These are phyloP conservation scores for Lycopodina hypogea DNA, from an alignment of 37 sponge, comb jelly and placozoan species.

Conservation along the genomic window DNA sequence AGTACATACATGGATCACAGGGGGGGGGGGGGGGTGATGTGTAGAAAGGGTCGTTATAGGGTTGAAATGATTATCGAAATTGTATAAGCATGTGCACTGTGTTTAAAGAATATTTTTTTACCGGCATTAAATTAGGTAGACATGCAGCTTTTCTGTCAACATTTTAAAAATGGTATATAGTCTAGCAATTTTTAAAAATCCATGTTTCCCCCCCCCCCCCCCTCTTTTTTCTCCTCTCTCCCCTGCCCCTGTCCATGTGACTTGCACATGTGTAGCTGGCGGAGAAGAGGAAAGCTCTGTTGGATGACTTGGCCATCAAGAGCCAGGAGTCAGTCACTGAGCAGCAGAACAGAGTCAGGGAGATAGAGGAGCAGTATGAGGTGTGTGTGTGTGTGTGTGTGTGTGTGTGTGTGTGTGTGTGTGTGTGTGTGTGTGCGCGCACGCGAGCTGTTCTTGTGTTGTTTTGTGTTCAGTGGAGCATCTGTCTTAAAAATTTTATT, in stretches of 20 bases:
- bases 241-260: not conserved
- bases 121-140: too few relatives aligned
- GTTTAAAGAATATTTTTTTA: too few relatives aligned
- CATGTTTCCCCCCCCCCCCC: not conserved
- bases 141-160: too few relatives aligned
- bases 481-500: too few relatives aligned
- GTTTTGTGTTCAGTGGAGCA: too few relatives aligned
- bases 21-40: too few relatives aligned
- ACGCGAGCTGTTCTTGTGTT: not conserved
- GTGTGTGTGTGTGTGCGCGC: constrained; percentile 17
- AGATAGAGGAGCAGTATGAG: constrained; percentile 15
- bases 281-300: constrained; percentile 48
- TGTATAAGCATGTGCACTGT: too few relatives aligned
- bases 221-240: constrained; percentile 1
- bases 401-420: constrained; percentile 17
- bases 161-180: too few relatives aligned
- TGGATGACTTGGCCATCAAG: constrained; percentile 50
- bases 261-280: constrained; percentile 27
- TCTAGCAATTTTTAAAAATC: too few relatives aligned
- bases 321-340: constrained; percentile 32
- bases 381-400: too few relatives aligned
- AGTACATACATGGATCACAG: not conserved
- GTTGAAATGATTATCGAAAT: too few relatives aligned
- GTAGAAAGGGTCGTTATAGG: too few relatives aligned
- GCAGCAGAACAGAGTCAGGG: constrained; percentile 28